Evolutionary conservation across 30 jellyfish, hydroid and myxozoan species (phyloP), one percentile per base, ranked within the genome.

Genomic region (Euphysa ruthae): DNA sequence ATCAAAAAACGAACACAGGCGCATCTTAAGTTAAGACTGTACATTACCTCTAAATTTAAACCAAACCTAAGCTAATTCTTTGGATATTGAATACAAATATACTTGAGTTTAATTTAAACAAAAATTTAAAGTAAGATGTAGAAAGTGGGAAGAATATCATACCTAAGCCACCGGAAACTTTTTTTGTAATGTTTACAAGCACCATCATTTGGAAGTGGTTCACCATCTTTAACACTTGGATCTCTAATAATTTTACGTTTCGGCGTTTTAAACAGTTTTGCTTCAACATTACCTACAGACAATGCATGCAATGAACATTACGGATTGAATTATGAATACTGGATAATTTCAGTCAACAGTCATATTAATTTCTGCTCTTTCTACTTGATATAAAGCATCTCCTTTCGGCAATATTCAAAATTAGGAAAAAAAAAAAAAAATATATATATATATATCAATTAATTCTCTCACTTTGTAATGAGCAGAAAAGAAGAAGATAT

Each of bases 181-280:
- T 71, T 71, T 71, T 71, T 71, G 33, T 71, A 71, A 71, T 71
- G 83, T 64, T 51, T 71, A 28, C 83, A 71, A 8, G 81, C 33
- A 15, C 83, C 83, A 25, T 55, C 29, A 22, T 71, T 79, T 18
- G 83, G 82, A 32, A 71, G 42, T 14, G 82, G 71, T 42, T 19
- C 49, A n/a, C 83, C 83, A 10, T 55, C 71, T 35, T 55, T 55
- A 3, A 71, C 22, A 42, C 83, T 28, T 1, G 82, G 81, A 12
- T 71, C 83, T 16, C 70, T 21, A 28, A 20, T 10, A 55, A 49
- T 38, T 30, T 71, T 71, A 3, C 22, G 21, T 43, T 32, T 71
- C 8, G 65, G 6, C n/a, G 81, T n/a, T 18, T 75, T 6, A 14
- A 19, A n/a, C 25, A 23, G 4, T 56, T 56, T 56, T 18, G 13